Evolutionary conservation across 2,888 invertebrate species (phyloP).

Genomic region (Mycalesis mineus): DNA sequence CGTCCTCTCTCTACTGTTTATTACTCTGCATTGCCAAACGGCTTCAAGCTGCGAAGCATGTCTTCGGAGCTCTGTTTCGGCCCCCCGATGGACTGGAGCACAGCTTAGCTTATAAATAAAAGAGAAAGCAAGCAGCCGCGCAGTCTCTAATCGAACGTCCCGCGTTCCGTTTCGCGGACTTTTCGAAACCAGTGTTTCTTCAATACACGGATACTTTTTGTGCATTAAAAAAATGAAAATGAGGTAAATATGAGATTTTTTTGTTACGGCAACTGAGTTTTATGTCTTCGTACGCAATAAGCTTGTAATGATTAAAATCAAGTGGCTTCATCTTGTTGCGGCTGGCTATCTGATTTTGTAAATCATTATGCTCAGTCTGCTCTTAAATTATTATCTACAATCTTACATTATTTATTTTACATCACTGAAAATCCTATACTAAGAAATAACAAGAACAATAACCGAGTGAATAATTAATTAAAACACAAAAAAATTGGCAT

Average conservation of each 20-base stretch:
- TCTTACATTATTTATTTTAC: no score
- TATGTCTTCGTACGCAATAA: neutral
- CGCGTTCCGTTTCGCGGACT: slow-evolving; percentile 53
- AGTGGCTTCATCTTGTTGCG: slow-evolving; percentile 13
- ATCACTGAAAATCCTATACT: no score
- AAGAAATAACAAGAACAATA: no score
- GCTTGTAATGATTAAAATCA: slow-evolving; percentile 10
- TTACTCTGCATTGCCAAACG: slow-evolving; percentile 45
- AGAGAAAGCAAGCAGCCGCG: slow-evolving; percentile 68
- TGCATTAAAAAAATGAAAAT: slow-evolving; percentile 47
- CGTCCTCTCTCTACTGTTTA: neutral
- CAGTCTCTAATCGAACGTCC: slow-evolving; percentile 33
- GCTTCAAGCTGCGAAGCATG: slow-evolving; percentile 45
- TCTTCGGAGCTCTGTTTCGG: slow-evolving; percentile 60
- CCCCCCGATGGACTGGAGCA: slow-evolving; percentile 46
- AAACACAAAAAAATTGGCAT: no score
- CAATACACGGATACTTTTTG: slow-evolving; percentile 42
- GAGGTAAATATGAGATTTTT: slow-evolving; percentile 51
- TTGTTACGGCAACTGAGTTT: slow-evolving; percentile 15
- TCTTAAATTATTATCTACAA: no score
- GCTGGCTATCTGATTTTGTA: slow-evolving; percentile 11
- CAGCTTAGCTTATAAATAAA: slow-evolving; percentile 72
- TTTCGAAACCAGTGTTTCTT: slow-evolving; percentile 54
- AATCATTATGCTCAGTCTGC: neutral
- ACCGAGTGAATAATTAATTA: no score